Evolutionary conservation across 2,113 vertebrate species (phyloP).

Genomic region (Nestor notabilis): DNA sequence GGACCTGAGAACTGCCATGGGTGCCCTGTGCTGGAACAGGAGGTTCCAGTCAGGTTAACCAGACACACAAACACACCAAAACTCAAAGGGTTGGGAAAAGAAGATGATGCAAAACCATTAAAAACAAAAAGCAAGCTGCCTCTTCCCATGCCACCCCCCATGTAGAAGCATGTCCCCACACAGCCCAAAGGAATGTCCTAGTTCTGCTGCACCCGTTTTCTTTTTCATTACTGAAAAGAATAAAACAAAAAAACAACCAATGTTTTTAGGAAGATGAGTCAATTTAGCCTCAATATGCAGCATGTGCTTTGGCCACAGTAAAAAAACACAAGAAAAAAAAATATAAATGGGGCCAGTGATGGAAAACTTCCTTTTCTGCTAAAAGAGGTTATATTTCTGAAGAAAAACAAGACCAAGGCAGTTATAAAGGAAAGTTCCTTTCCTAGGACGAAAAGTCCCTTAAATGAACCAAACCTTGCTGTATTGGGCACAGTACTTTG

Average conservation of each 20-base stretch:
- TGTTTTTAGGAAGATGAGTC: constrained; percentile 20
- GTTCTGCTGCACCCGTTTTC: background rate
- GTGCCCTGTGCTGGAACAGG: background rate
- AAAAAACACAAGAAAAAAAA: background rate
- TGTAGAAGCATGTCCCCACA: background rate
- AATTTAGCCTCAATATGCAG: background rate
- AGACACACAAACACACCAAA: background rate
- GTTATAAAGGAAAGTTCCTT: background rate
- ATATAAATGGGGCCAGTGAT: background rate
- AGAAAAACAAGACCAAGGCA: background rate
- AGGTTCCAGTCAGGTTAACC: background rate
- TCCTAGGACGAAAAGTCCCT: background rate
- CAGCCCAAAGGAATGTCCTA: background rate
- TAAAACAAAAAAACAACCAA: background rate
- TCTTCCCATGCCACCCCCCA: background rate
- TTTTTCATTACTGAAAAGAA: background rate
- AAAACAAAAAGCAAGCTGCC: fast-evolving
- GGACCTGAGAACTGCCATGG: background rate
- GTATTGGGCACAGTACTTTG: background rate
- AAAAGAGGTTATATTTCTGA: background rate
- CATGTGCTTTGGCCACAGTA: background rate
- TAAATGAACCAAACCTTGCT: background rate
- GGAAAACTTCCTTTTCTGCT: constrained; percentile 5
- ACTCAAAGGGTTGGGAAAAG: background rate
- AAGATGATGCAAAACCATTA: background rate